These are phyloP conservation scores for Strigamia crassipes DNA, from an alignment of 2,888 invertebrate species.

Conservation along the genomic window DNA sequence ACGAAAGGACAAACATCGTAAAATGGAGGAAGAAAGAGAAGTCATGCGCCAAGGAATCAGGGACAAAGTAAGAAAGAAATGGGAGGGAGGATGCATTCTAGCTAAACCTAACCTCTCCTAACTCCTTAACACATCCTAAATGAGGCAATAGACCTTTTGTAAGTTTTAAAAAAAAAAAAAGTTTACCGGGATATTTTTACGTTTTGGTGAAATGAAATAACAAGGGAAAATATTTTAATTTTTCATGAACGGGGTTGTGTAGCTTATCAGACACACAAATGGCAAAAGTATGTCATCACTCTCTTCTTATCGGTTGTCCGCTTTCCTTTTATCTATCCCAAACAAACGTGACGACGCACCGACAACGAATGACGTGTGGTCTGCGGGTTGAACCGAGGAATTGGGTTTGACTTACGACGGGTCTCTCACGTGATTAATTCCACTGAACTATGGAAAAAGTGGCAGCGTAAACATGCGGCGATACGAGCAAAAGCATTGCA, in stretches of 20 bases:
- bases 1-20: constrained; percentile 98
- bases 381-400: background rate
- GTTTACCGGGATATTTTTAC: no score
- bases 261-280: background rate
- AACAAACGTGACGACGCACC: background rate
- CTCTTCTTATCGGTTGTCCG: background rate
- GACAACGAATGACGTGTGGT: constrained; percentile 18
- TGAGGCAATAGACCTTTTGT: no score
- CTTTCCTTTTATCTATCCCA: background rate
- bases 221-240: background rate
- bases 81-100: no score
- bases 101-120: no score
- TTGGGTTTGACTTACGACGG: background rate
- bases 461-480: background rate
- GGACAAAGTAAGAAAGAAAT: constrained; percentile 78
- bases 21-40: constrained; percentile 99
- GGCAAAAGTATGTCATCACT: constrained; percentile 24
- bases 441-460: background rate
- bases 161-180: no score
- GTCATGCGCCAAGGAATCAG: constrained; percentile 99
- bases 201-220: no score
- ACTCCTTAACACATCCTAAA: no score
- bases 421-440: constrained; percentile 5
- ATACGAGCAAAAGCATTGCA: background rate
- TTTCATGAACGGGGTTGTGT: background rate